phyloP scores from a whole-genome alignment of 2,113 vertebrate species.

The Colossoma macropomum region DNA sequence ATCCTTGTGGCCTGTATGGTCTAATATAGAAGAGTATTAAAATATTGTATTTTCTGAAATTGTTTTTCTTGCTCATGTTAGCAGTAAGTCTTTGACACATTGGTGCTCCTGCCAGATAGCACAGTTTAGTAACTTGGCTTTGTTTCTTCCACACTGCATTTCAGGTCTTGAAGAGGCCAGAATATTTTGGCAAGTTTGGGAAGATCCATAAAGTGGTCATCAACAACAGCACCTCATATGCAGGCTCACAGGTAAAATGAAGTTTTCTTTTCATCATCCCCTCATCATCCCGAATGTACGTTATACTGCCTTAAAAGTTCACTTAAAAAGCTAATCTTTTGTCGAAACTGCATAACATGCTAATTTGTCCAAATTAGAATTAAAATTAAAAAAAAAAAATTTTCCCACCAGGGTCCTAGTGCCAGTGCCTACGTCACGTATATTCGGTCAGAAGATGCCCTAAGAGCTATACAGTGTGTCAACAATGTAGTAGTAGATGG shows the following conservation, averaged over 20 bases:
- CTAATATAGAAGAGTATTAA: no score
- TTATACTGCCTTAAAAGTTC: neutral
- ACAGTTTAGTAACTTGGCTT: neutral
- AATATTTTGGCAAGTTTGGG: slow-evolving; percentile 94
- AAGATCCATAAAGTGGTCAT: slow-evolving; percentile 96
- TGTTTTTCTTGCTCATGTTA: neutral
- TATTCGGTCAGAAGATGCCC: slow-evolving; percentile 90
- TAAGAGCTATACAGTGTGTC: slow-evolving; percentile 91
- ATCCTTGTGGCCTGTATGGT: no score
- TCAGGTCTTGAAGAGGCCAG: slow-evolving; percentile 91
- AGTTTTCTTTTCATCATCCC: neutral
- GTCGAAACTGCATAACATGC: neutral
- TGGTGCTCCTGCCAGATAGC: neutral
- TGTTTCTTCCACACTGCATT: slow-evolving; percentile 41
- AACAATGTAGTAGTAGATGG: slow-evolving; percentile 92
- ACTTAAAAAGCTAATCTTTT: neutral
- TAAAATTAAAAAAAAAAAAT: no score
- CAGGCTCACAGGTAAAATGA: slow-evolving; percentile 89
- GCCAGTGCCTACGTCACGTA: slow-evolving; percentile 93
- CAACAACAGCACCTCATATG: slow-evolving; percentile 94
- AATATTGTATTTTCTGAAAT: no score
- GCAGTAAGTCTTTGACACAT: neutral
- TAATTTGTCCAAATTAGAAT: neutral
- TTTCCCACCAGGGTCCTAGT: slow-evolving; percentile 83
- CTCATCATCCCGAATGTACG: neutral